Evolutionary conservation across 2,888 invertebrate species (phyloP), one percentile per base, ranked within the genome.

Genomic region (Poecilus cupreus): DNA sequence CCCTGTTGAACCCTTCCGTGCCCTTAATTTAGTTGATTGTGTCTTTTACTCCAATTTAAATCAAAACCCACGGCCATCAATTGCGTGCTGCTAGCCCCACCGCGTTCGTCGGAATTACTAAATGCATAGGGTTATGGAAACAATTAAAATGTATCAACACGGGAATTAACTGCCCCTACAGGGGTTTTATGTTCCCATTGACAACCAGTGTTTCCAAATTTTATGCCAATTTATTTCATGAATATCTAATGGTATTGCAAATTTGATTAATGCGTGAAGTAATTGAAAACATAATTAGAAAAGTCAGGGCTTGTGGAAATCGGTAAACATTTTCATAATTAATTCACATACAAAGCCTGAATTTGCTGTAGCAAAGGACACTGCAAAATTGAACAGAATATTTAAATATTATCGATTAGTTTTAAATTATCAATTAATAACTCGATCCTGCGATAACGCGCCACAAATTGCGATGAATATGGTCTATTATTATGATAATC

Each of bases 141-240:
- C 46, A 72, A 72, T 72, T 46, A 72, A 72, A 72, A 43, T 72
- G 37, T 68, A 68, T 68, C 39, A 68, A 68, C 68, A n/a, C 39
- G 39, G 68, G 68, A 68, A 39, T 68, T 68, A 68, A 68, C 68
- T 68, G 8, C 37, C 37, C 37, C 32, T 10, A 16, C 68, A 43
- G 18, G 6, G 43, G 46, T 72, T 72, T 72, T 72, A 13, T 60
- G 54, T 60, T 60, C 60, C 24, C 60, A 26, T 24, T 26, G 24
- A 26, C 26, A 60, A 60, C 49, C 20, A 13, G 51, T 26, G 51
- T 16, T 51, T 16, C 22, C 51, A 26, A 51, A 26, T 46, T 75
- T 75, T 32, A 49, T 51, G 75, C 51, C 75, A 75, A 49, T 75
- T 75, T 51, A 49, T 75, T 51, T 75, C 51, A 49, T 75, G 51